Percentiles rank a stretch among this genome's conserved stretches.
Evolutionary conservation across 1,140 invertebrate species (phyloP).

Genomic region (Vollenhovia emeryi): DNA sequence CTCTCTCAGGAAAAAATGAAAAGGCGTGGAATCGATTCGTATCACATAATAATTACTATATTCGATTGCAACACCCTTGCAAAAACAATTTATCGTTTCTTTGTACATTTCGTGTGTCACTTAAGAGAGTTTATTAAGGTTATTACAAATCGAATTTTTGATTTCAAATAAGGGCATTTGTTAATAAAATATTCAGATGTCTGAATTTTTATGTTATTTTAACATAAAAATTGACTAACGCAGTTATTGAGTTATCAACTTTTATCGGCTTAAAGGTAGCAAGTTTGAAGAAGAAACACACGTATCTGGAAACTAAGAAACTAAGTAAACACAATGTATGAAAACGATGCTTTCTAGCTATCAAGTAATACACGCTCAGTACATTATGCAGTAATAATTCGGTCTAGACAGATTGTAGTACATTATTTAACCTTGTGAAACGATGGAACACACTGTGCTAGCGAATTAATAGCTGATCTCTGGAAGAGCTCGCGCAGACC

Average conservation of each 20-base stretch:
- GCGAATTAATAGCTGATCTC: conserved; percentile 79
- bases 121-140: neutral
- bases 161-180: neutral
- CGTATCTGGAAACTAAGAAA: neutral
- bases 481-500: conserved; percentile 64
- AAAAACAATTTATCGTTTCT: neutral
- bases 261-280: neutral
- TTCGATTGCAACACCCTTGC: neutral
- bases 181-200: neutral
- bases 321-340: neutral
- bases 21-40: neutral
- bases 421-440: conserved; percentile 80
- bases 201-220: neutral
- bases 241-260: neutral
- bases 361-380: neutral
- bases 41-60: conserved; percentile 19
- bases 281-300: neutral
- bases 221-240: too few species aligned
- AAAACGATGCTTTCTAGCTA: neutral
- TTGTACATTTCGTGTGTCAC: neutral
- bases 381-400: conserved; percentile 63
- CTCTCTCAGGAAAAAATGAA: conserved; percentile 5
- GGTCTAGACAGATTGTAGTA: conserved; percentile 71
- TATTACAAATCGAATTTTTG: neutral
- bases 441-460: conserved; percentile 60